Base-by-base conservation (phyloP, 1,140 invertebrate species). In the Rhopalosiphum maidis region DNA sequence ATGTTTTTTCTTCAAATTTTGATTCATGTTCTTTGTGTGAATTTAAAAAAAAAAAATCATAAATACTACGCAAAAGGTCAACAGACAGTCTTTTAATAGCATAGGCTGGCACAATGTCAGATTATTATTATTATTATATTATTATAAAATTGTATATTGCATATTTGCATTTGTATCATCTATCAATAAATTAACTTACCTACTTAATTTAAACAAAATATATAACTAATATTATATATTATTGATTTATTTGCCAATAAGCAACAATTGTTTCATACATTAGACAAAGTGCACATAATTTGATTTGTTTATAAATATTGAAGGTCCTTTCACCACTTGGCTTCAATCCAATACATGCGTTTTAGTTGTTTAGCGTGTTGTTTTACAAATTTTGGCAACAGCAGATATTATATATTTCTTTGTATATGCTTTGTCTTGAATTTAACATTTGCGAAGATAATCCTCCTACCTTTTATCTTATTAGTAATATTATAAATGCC, bases 331-430 rank as follows among this genome's bases (percentile, higher is more conserved):
- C 91, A 93, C 68, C 35, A 85, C 48, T 55, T 93, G 91, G 91
- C 91, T 86, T 9, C n/a, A 41, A 51, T 41, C 48, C 91, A 93
- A 86, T 7, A 93, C 48, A 93, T 55, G 82, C 82, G 82, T 86
- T 35, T 93, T 21, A 54, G 82, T 86, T 93, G 43, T 93, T 93
- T 86, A 93, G 82, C 51, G 82, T 86, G 77, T 93, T 86, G 55
- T 93, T 93, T 93, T 86, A 93, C 77, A 85, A 93, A 93, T 85
- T 86, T 93, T 93, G 91, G 91, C 91, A 93, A 93, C 77, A 55
- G 11, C 21, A 54, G 43, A 93, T 86, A 82, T 83, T 77, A 82
- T 91, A 46, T 35, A 9, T 93, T 93, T 86, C 51, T 92, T 91
- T 93, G 91, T 93, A 54, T 55, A 30, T 90, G 54, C 91, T 93